Base-by-base conservation (phyloP, 2,888 invertebrate species). In the Stenchaetothrips biformis region DNA sequence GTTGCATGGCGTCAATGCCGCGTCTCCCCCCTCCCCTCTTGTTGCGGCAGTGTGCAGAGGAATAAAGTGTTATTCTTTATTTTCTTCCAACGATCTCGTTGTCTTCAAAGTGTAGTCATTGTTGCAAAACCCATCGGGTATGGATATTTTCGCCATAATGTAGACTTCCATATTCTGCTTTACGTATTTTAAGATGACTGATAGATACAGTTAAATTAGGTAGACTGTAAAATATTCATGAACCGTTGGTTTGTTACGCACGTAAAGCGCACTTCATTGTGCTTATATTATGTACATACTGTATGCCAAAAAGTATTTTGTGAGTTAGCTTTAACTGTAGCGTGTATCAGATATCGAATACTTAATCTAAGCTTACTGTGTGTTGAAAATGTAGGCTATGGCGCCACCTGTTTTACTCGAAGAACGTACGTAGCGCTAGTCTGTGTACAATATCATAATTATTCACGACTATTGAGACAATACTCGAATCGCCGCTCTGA, bases 51-150 rank as follows among this genome's bases (percentile, higher is more conserved):
- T 21, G 21, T 8, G 67, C 67, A 74, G 67, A 74, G 67, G 25
- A 74, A 7, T 74, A 21, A 37, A 37, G 37, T 37, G 37, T 37
- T 37, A 4, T 37, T 74, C 13, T 25, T 74, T 74, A 74, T 74
- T 74, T 74, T 74, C 25, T 74, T 74, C 67, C 67, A 74, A 11
- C 67, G n/a, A 74, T 74, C 67, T 74, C 25, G 67, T 74, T 74
- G 67, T 74, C 67, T 74, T 74, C 67, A 21, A 25, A 21, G 67
- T 74, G 53, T 53, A 53, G 11, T 53, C 53, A 53, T 18, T 18
- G 13, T 53, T 53, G 18, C 59, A 59, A 59, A 37, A 37, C 37
- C 37, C 37, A 11, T 21, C 25, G 67, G 21, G 11, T 21, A 74
- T 21, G 67, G 25, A 25, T 74, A 74, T 74, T 74, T 74, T 74